These are phyloP conservation scores for Eulacestoma nigropectus DNA, from an alignment of 2,113 vertebrate species.

Conservation along the genomic window DNA sequence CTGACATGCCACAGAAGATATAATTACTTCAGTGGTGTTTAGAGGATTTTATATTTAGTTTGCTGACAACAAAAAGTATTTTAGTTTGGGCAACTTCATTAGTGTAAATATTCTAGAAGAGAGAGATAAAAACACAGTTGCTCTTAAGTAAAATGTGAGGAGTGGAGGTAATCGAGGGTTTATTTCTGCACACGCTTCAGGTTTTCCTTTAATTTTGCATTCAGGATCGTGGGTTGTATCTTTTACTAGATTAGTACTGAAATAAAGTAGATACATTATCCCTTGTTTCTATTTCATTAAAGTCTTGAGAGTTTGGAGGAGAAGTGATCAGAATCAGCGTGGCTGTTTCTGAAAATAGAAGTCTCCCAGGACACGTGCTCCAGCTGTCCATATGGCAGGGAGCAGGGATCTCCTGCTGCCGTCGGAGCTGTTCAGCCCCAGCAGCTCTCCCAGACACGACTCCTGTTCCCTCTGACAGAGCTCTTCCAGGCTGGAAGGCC, in stretches of 20 bases:
- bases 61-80: background rate
- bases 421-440: background rate
- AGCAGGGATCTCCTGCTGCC: background rate
- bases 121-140: background rate
- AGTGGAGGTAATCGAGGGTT: background rate
- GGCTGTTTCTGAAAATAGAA: background rate
- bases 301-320: background rate
- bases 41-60: background rate
- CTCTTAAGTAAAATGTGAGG: background rate
- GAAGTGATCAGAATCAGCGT: background rate
- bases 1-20: background rate
- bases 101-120: background rate
- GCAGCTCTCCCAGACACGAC: background rate
- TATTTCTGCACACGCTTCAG: background rate
- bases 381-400: background rate
- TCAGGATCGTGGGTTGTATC: background rate
- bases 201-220: background rate
- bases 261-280: background rate
- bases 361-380: background rate
- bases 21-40: constrained; percentile 7
- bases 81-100: background rate
- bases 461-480: background rate
- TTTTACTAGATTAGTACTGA: background rate
- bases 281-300: background rate
- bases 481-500: background rate